Conservation (phyloP, 2,113 vertebrate species). For the Anolis carolinensis region DNA sequence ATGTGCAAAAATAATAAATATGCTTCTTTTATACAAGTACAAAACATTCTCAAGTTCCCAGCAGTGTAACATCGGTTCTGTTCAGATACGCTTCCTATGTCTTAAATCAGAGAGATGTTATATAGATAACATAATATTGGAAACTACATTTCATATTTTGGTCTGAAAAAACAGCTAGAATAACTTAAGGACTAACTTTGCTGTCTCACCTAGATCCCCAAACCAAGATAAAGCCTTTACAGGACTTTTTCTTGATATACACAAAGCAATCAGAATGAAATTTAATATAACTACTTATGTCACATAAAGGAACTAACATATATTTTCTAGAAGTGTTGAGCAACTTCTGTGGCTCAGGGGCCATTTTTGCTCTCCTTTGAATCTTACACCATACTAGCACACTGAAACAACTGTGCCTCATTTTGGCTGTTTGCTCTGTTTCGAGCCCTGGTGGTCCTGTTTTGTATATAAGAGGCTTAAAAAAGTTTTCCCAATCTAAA, state of each 20-base stretch:
- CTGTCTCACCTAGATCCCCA: not conserved
- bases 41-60: not conserved
- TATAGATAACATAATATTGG: not conserved
- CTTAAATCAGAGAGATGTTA: not conserved
- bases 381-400: too few species aligned
- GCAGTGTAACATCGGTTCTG: not conserved
- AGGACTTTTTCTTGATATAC: not conserved
- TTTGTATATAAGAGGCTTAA: too few species aligned
- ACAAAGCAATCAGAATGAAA: not conserved
- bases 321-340: too few species aligned
- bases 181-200: not conserved
- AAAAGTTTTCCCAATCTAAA: too few species aligned
- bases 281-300: not conserved
- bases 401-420: too few species aligned
- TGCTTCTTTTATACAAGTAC: not conserved
- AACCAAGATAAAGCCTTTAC: not conserved
- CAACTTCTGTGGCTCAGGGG: too few species aligned
- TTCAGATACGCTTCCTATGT: not conserved
- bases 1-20: constrained; percentile 48
- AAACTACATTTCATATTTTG: not conserved
- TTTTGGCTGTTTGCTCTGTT: too few species aligned
- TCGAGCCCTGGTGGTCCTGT: too few species aligned
- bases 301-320: not conserved
- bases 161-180: not conserved
- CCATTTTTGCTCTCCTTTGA: too few species aligned